Evolutionary conservation across 2,113 vertebrate genomes (phyloP).

Genomic region (Nipponia nippon): DNA sequence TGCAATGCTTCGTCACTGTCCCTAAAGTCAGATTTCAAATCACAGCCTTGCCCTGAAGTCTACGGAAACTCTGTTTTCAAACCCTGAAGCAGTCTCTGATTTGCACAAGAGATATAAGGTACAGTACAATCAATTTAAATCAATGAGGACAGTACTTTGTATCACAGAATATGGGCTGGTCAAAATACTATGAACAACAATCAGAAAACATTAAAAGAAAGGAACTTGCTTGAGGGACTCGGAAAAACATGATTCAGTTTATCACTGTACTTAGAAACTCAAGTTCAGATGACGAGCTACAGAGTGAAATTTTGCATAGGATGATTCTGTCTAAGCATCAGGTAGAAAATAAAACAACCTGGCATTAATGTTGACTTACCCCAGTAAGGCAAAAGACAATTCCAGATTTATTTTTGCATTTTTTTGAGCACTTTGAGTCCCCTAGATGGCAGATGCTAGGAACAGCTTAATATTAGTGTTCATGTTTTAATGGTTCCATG

Average conservation of each 20-base stretch:
- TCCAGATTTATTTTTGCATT: neutral
- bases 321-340: neutral
- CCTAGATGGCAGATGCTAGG: no score
- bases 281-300: neutral
- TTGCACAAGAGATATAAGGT: neutral
- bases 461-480: neutral
- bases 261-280: neutral
- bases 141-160: neutral
- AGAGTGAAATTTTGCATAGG: neutral
- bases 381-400: neutral
- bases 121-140: neutral
- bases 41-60: neutral
- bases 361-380: neutral
- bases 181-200: neutral
- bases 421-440: neutral
- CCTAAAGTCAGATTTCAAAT: neutral
- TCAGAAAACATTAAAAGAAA: neutral
- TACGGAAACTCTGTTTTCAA: neutral
- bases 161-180: neutral
- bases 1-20: neutral
- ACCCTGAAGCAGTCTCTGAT: neutral
- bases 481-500: neutral
- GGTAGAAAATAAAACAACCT: neutral
- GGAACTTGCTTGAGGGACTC: neutral
- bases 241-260: neutral